Conservation (phyloP, 2,888 invertebrate genomes). For the Orthosia gracilis region DNA sequence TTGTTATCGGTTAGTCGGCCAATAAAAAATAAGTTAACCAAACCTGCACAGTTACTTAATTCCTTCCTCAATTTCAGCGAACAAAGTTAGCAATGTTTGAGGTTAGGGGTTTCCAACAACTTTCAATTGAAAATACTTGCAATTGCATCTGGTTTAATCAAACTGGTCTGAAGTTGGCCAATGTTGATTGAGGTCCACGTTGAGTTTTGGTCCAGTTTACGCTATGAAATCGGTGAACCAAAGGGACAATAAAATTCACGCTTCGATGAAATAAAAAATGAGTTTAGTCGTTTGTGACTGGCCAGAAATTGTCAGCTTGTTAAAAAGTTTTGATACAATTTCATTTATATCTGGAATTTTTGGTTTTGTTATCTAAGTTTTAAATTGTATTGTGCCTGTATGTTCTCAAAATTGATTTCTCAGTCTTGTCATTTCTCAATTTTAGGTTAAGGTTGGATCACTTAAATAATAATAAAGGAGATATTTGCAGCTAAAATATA, state of each 20-base stretch:
- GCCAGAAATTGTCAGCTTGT: slow-evolving; percentile 12
- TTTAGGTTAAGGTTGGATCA: not conserved
- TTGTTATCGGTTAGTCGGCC: no score
- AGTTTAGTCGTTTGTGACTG: not conserved
- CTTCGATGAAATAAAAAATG: slow-evolving; percentile 24
- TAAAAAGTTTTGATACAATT: slow-evolving; percentile 8
- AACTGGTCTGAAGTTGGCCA: slow-evolving; percentile 19
- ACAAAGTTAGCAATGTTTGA: slow-evolving; percentile 13
- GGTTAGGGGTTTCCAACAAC: slow-evolving; percentile 4
- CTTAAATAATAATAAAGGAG: not conserved
- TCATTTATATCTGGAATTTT: not conserved
- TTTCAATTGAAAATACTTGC: slow-evolving; percentile 48
- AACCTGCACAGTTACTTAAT: slow-evolving; percentile 10
- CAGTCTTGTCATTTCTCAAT: not conserved
- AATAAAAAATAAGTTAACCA: not conserved
- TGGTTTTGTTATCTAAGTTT: not conserved
- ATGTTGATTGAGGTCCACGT: slow-evolving; percentile 48
- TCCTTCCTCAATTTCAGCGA: slow-evolving; percentile 3
- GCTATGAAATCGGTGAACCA: not conserved
- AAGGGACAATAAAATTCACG: slow-evolving; percentile 16
- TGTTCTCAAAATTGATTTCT: not conserved
- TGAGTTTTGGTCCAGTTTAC: not conserved
- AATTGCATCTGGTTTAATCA: slow-evolving; percentile 34
- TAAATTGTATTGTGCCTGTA: not conserved
- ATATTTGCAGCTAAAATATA: not conserved